A percentile compares a stretch with the other conserved stretches of the same genome.
Conservation (phyloP, 1,140 invertebrate genomes). For the Orussus abietinus region DNA sequence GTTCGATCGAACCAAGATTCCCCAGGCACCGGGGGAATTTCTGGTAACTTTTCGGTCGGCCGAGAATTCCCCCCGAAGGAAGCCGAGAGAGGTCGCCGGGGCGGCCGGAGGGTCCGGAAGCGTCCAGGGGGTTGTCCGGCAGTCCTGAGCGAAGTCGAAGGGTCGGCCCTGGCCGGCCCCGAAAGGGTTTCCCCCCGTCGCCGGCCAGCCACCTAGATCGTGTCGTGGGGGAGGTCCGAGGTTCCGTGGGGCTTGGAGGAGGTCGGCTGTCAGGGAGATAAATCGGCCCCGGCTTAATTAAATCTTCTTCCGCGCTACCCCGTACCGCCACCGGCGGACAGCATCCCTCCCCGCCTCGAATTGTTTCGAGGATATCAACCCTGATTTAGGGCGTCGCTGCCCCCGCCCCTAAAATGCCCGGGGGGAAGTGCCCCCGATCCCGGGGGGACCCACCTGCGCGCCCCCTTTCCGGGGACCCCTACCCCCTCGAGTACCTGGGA, state of each 20-base stretch:
- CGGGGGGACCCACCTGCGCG: slow-evolving; percentile 17
- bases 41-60: too few relatives aligned
- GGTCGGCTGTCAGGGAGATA: slow-evolving; percentile 54
- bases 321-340: slow-evolving; percentile 32
- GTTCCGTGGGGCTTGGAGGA: slow-evolving; percentile 33
- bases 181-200: slow-evolving; percentile 31
- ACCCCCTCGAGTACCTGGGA: slow-evolving; percentile 24
- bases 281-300: slow-evolving; percentile 55
- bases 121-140: too few relatives aligned
- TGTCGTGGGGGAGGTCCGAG: slow-evolving; percentile 36
- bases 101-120: slow-evolving; percentile 9
- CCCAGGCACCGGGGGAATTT: too few relatives aligned
- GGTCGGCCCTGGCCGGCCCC: too few relatives aligned
- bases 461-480: slow-evolving; percentile 21
- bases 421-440: slow-evolving; percentile 21
- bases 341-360: slow-evolving; percentile 38
- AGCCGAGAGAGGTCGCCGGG: too few relatives aligned
- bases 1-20: too few relatives aligned
- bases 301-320: slow-evolving; percentile 53
- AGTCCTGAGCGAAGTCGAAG: slow-evolving; percentile 1
- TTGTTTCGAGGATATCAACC: slow-evolving; percentile 52
- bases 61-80: too few relatives aligned
- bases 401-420: slow-evolving; percentile 10
- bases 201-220: slow-evolving; percentile 31
- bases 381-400: slow-evolving; percentile 43